Base-by-base conservation (phyloP, 2,113 vertebrate species). In the Cebus imitator region DNA sequence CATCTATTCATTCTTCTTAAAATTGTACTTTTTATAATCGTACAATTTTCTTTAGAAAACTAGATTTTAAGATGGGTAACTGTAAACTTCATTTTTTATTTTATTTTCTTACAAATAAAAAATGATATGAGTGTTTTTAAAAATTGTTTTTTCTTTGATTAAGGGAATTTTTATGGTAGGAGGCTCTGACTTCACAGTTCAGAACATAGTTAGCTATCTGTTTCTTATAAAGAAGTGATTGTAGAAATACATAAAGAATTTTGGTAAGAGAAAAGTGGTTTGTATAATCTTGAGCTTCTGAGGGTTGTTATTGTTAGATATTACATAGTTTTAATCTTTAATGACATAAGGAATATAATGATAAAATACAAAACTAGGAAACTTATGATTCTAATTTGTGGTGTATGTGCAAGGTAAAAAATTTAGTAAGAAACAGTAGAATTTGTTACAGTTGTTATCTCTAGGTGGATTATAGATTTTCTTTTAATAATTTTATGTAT, bases 201-300 rank as follows among this genome's bases (percentile, higher is more conserved):
- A 95, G 64, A 94, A 50, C 48, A 86, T 45, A 58, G 75, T n/a
- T 80, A 2, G 75, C 40, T 80, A 2, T 73, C 48, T 90, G 6
- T 95, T 93, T 86, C 57, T 90, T 76, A 70, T 92, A 84, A 79
- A 52, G 50, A 94, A 85, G 27, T 92, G 50, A 72, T 81, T 94
- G 25, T 97, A 68, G 76, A 94, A 82, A 58, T 73, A 78, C n/a
- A 40, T 75, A 79, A 92, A 90, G 52, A 94, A 79, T 95, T 94
- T 92, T 79, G 68, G 25, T 91, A 81, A 14, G 37, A 75, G 57
- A 95, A 89, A 95, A 90, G 11, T 91, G 57, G 37, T 32, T 95
- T 30, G 25, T 45, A 40, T 37, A 82, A 82, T 90, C 35, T 82
- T 37, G 32, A 75, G 66, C 58, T 80, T 84, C 55, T 85, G 76